Evolutionary conservation across 2,797 vertebrate genomes (phyloP).

Genomic region (Spinus olivaceus): DNA sequence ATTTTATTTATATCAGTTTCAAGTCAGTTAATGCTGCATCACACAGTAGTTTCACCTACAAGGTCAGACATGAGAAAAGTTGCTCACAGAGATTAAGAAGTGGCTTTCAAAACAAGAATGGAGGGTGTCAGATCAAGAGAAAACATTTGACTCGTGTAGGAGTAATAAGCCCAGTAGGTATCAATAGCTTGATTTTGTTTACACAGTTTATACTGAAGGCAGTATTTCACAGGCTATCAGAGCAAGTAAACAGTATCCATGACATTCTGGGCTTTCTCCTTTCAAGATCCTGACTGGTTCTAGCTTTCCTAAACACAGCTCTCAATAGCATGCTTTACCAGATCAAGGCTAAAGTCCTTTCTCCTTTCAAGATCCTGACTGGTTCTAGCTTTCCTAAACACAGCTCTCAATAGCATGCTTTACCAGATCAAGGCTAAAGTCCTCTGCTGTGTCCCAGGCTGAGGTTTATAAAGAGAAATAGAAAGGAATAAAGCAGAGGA

Average conservation of each 20-base stretch:
- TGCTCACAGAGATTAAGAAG: not conserved
- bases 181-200: not conserved
- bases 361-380: not conserved
- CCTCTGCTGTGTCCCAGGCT: not conserved
- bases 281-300: not conserved
- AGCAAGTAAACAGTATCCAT: not conserved
- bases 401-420: not conserved
- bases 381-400: not conserved
- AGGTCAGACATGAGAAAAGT: not conserved
- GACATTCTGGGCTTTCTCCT: not conserved
- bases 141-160: not conserved
- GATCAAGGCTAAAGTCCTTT: not conserved
- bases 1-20: not conserved
- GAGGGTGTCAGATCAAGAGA: not conserved
- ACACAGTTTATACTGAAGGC: not conserved
- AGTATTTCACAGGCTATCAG: not conserved
- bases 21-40: not conserved
- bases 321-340: not conserved
- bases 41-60: not conserved
- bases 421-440: not conserved
- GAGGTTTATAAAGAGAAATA: not conserved
- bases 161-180: not conserved
- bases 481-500: not conserved
- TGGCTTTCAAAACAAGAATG: not conserved
- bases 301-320: not conserved